Evolutionary conservation across 2,113 vertebrate genomes (phyloP), one percentile per base, ranked within the genome.

Genomic region (Genyomyrus donnyi): DNA sequence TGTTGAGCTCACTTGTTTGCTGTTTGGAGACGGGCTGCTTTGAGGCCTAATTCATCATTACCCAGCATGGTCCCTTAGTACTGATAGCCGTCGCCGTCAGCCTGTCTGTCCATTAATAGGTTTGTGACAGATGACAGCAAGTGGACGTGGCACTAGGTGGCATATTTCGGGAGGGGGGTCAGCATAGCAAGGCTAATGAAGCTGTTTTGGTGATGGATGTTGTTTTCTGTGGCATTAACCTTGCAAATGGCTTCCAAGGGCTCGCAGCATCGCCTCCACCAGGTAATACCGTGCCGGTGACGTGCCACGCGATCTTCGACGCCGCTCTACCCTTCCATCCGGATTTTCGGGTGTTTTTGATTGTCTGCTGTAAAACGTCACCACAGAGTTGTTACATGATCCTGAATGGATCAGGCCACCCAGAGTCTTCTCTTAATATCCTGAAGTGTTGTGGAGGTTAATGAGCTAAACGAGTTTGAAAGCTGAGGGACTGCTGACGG

Each of bases 181-280:
- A 97, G 94, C 95, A 94, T 91, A 95, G 95, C 92, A 94, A 93
- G 93, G 96, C 96, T 98, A 97, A 98, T 97, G 96, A 97, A 97
- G 96, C 95, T 94, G 96, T 95, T 96, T 93, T 93, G 92, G 95
- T 97, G 97, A 98, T 97, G 97, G 97, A 98, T 97, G 96, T 95
- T 94, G 95, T 96, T 97, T 96, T 96, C 95, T 90, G 93, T 94
- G 93, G 94, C 96, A 96, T 97, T 97, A 96, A 97, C 96, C 96
- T 96, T 94, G 95, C 96, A 96, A 95, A 96, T 95, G 94, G 95
- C 96, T 93, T 94, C 96, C 95, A 94, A 93, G 88, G 94, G 92
- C 92, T 93, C 88, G 91, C 93, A 91, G 95, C 24, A 7, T 74
- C 39, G 17, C 2, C 39, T n/a, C 42, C 0, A 13, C 0, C 70